Percentiles rank a stretch among this genome's conserved stretches.
Evolutionary conservation across 2,797 vertebrate genomes (phyloP).

Genomic region (Limosa lapponica): DNA sequence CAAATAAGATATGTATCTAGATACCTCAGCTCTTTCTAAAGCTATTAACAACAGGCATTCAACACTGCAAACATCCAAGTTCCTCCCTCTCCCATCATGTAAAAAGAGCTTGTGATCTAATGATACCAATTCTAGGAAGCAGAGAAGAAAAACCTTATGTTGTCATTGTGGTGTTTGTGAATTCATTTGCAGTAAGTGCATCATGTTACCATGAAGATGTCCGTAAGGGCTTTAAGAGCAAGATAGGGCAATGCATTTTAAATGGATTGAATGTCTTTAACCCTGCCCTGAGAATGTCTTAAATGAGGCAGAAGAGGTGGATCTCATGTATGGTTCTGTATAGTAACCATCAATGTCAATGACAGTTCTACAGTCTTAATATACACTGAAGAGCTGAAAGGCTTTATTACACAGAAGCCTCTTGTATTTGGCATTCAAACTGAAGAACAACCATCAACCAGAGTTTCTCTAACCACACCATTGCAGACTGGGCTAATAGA

Average conservation of each 20-base stretch:
- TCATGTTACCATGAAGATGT: not conserved
- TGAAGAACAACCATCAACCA: not conserved
- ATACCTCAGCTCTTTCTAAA: not conserved
- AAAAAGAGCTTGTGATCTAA: not conserved
- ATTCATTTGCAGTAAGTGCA: not conserved
- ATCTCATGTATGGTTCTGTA: not conserved
- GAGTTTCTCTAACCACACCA: not conserved
- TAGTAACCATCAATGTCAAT: not conserved
- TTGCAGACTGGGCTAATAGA: not conserved
- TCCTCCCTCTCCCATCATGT: not conserved
- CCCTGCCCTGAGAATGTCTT: not conserved
- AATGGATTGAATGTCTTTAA: not conserved
- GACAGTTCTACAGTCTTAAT: not conserved
- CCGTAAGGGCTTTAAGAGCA: not conserved
- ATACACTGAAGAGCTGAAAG: not conserved
- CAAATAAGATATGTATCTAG: not conserved
- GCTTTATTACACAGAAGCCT: not conserved
- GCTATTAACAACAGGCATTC: not conserved
- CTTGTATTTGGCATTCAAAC: not conserved
- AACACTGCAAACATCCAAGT: not conserved
- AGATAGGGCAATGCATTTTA: not conserved
- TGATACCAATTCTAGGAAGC: not conserved
- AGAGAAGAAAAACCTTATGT: not conserved
- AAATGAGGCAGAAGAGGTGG: not conserved
- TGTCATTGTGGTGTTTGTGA: not conserved